Percentiles rank a stretch among this genome's conserved stretches.
Evolutionary conservation across 2,113 vertebrate genomes (phyloP).

Genomic region (Eretmochelys imbricata): DNA sequence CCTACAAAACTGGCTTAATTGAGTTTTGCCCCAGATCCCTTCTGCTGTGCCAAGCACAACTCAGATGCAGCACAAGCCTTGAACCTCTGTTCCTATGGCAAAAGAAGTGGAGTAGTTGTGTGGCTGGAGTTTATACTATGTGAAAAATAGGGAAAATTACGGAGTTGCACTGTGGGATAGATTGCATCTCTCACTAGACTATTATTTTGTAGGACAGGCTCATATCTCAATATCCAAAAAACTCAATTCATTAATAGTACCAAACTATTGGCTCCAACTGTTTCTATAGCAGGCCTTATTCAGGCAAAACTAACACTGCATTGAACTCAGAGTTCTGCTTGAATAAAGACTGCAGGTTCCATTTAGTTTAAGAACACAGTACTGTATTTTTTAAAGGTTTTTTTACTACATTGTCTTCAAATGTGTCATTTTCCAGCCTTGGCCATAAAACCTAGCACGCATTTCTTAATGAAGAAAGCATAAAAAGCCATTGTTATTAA

Average conservation of each 20-base stretch:
- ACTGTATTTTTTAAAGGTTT: background rate
- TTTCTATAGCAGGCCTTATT: background rate
- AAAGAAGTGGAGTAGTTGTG: background rate
- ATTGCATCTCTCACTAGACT: conserved; percentile 1
- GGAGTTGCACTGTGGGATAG: conserved; percentile 5
- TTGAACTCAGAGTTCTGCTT: background rate
- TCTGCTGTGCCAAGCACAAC: background rate
- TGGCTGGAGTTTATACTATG: background rate
- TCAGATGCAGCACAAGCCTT: background rate
- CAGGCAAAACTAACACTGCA: background rate
- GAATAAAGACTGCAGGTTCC: background rate
- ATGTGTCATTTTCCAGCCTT: background rate
- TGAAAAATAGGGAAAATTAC: conserved; percentile 11
- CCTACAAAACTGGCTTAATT: rapidly evolving
- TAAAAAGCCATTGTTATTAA: background rate
- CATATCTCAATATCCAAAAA: background rate
- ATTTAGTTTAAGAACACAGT: conserved; percentile 6
- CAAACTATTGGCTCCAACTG: background rate
- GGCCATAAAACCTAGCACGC: background rate
- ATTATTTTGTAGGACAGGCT: conserved; percentile 7
- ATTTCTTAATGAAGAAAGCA: background rate
- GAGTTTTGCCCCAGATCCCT: rapidly evolving
- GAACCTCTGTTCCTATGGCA: background rate
- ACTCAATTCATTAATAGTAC: background rate
- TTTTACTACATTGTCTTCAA: background rate